Conservation (phyloP, 2,113 vertebrate genomes). For the Cromileptes altivelis region DNA sequence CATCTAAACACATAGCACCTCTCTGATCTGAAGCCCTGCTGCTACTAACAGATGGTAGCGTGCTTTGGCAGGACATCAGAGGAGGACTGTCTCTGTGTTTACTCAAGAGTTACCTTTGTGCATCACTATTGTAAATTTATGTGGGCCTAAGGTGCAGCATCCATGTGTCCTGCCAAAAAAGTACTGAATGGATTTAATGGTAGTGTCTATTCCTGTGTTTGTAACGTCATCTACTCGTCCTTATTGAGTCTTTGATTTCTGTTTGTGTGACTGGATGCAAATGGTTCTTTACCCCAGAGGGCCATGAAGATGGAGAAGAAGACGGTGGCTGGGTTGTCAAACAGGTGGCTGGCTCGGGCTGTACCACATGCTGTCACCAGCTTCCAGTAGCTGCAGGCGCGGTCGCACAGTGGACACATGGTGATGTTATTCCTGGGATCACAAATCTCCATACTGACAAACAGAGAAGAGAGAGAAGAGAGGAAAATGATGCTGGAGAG, state of each 20-base stretch:
- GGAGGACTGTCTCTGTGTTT: background rate
- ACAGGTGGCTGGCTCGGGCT: constrained; percentile 95
- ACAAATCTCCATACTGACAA: constrained; percentile 95
- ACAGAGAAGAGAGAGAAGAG: background rate
- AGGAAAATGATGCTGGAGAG: background rate
- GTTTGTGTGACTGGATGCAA: background rate
- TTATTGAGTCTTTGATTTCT: background rate
- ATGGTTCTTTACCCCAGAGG: constrained; percentile 91
- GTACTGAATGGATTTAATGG: background rate
- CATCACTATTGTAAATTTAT: background rate
- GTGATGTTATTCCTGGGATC: constrained; percentile 94
- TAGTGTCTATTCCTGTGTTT: background rate
- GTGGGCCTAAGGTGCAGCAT: background rate
- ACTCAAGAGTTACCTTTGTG: background rate
- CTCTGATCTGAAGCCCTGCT: constrained; percentile 39
- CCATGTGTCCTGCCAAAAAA: background rate
- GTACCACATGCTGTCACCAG: constrained; percentile 94
- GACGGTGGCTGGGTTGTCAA: constrained; percentile 97
- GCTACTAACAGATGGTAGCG: constrained; percentile 57
- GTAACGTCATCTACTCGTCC: background rate
- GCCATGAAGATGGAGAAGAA: constrained; percentile 99
- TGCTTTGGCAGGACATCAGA: constrained; percentile 43
- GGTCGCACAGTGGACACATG: constrained; percentile 98
- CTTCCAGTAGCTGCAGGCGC: constrained; percentile 96
- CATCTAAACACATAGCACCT: constrained; percentile 25